Conservation (phyloP, 2,888 invertebrate species). For the Brachynemurus nebulosus region DNA sequence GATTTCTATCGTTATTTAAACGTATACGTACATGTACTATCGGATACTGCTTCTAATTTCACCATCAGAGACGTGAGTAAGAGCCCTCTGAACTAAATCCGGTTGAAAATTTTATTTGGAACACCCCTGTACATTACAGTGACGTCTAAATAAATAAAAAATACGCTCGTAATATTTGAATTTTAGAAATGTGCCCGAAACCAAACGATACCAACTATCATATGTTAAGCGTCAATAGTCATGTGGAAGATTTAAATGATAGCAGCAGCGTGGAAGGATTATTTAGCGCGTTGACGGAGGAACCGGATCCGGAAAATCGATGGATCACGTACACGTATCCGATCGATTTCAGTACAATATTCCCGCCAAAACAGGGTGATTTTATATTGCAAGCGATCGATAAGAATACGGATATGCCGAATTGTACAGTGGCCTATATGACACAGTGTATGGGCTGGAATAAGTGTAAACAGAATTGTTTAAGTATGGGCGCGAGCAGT, state of each 20-base stretch:
- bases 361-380: conserved; percentile 31
- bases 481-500: conserved; percentile 68
- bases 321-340: conserved; percentile 80
- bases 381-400: conserved; percentile 27
- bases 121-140: no score
- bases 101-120: no score
- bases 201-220: conserved; percentile 58
- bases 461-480: conserved; percentile 73
- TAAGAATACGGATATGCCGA: conserved; percentile 46
- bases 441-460: conserved; percentile 77
- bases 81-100: no score
- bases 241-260: conserved; percentile 72
- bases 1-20: no score
- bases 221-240: conserved; percentile 61
- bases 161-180: conserved; percentile 20
- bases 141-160: no score
- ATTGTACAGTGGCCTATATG: conserved; percentile 87
- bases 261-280: conserved; percentile 72
- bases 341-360: conserved; percentile 51
- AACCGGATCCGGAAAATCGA: conserved; percentile 57
- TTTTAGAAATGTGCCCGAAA: conserved; percentile 77
- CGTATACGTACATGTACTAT: no score
- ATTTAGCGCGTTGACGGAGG: conserved; percentile 68
- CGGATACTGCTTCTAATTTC: no score
- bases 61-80: no score